Conservation (phyloP, 2,888 invertebrate species). For the Germaria angustata region DNA sequence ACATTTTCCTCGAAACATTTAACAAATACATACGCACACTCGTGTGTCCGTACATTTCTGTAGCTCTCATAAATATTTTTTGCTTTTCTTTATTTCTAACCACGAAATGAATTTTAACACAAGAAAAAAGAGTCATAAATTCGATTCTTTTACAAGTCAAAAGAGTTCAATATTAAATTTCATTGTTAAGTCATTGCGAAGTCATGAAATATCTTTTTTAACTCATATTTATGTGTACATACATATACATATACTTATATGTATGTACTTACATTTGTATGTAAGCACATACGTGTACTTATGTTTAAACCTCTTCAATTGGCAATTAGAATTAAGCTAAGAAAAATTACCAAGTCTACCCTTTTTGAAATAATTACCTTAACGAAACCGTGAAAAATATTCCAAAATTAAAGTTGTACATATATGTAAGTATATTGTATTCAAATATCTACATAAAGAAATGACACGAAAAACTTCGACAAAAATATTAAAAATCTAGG, state of each 20-base stretch:
- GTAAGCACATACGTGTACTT: too few relatives aligned
- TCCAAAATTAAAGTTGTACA: not conserved
- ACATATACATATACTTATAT: too few relatives aligned
- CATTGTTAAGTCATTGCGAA: constrained; percentile 41
- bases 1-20: constrained; percentile 45
- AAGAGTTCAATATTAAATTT: constrained; percentile 54
- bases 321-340: constrained; percentile 46
- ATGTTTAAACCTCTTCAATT: constrained; percentile 10
- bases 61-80: constrained; percentile 3
- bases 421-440: not conserved
- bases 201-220: constrained; percentile 39
- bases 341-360: not conserved
- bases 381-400: constrained; percentile 39
- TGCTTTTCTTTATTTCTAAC: constrained; percentile 30
- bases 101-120: constrained; percentile 40
- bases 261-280: too few relatives aligned
- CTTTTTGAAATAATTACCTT: constrained; percentile 45
- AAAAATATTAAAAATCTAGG: not conserved
- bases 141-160: constrained; percentile 49
- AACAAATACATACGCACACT: not conserved
- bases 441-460: not conserved
- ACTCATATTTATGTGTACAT: not conserved
- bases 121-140: constrained; percentile 53
- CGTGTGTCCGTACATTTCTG: not conserved
- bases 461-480: not conserved